Base-by-base conservation (phyloP, 2,797 vertebrate genomes). In the Sebastes cheni region DNA sequence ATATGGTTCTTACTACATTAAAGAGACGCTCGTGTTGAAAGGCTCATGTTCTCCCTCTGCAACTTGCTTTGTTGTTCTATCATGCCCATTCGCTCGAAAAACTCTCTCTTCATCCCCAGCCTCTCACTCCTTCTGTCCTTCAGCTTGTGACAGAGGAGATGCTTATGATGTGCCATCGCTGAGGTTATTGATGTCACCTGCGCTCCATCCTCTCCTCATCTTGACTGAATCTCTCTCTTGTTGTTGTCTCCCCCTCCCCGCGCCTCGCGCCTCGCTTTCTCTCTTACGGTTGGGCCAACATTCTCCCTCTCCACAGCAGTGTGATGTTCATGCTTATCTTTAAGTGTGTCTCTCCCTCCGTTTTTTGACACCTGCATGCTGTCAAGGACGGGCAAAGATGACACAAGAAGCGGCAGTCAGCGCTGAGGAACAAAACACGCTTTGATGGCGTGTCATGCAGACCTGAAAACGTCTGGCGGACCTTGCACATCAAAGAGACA, bases 301-400 rank as follows among this genome's bases (percentile, higher is more conserved):
- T 59, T 82, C 74, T 50, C 22, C 65, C 8, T 27, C 29, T 55
- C 39, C 52, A 13, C 7, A 66, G 77, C 16, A 8, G 16, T 42
- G 69, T 39, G 68, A 59, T 83, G 71, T 81, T 75, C 55, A 34
- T 27, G 67, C 64, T 81, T 83, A 72, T 88, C 80, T 87, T 76
- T 81, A 85, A 85, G 68, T 80, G 79, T 55, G 61, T 71, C 58
- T 77, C 76, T 85, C 62, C 25, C 14, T 87, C 72, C 72, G 27
- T 84, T 83, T 84, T 83, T 79, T 86, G 82, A 90, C 83, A 90
- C 89, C 72, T 75, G 84, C 79, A 77, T 30, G 58, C 69, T 86
- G 86, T 89, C 88, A 93, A 92, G 91, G 90, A 92, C 84, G 67
- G 75, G 77, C 64, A 82, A 70, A 81, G 77, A 66, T 18, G 58